Evolutionary conservation across 2,797 vertebrate species (phyloP).

Genomic region (Parauchenoglanis punctatus): DNA sequence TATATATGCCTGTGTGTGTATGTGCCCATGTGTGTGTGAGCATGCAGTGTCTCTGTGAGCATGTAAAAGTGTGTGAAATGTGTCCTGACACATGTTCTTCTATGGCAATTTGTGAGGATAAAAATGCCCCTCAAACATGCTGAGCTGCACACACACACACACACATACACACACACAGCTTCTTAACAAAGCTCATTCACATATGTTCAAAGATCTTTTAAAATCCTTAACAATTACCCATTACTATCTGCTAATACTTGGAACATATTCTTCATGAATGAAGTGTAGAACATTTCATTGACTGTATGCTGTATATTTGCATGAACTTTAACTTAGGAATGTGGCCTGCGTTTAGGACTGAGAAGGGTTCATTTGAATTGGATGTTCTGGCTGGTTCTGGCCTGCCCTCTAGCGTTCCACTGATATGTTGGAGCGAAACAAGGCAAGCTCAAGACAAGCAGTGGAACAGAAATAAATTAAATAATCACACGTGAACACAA

Average conservation of each 20-base stretch:
- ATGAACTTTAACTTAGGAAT: slow-evolving; percentile 22
- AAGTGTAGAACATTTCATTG: not conserved
- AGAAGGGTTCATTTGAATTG: not conserved
- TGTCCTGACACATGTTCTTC: slow-evolving; percentile 51
- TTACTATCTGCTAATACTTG: not conserved
- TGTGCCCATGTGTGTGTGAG: not conserved
- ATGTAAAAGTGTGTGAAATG: slow-evolving; percentile 35
- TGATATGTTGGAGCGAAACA: not conserved
- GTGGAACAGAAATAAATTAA: not conserved
- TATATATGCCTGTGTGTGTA: not conserved
- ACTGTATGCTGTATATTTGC: not conserved
- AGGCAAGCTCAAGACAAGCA: not conserved
- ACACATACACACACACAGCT: not conserved
- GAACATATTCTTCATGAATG: not conserved
- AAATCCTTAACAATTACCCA: no score
- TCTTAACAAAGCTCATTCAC: not conserved
- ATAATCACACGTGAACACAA: not conserved
- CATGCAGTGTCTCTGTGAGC: slow-evolving; percentile 24
- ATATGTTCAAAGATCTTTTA: not conserved
- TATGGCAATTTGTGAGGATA: slow-evolving; percentile 38
- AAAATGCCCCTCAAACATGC: slow-evolving; percentile 34
- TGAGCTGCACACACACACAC: slow-evolving; percentile 11
- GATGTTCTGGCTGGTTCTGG: slow-evolving; percentile 66
- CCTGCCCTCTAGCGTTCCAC: slow-evolving; percentile 79
- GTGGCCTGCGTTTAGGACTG: slow-evolving; percentile 16